Percentiles rank a stretch among this genome's conserved stretches.
Conservation (phyloP, 2,113 vertebrate species). For the Camelus dromedarius region DNA sequence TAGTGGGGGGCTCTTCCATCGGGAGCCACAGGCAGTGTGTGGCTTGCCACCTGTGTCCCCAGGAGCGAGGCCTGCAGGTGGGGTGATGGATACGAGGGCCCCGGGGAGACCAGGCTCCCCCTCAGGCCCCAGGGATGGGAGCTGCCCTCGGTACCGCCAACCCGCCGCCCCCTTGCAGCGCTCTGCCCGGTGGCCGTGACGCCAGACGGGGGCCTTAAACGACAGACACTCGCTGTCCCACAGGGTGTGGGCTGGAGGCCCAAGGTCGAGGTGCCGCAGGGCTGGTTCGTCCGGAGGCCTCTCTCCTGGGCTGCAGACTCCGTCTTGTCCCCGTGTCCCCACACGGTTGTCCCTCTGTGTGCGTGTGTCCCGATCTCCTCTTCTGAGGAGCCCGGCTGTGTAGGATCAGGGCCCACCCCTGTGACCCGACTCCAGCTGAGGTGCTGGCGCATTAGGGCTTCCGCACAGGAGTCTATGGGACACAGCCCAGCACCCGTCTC, state of each 20-base stretch:
- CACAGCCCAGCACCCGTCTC: rapidly evolving
- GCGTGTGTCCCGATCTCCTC: background rate
- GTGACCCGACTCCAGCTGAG: too few relatives aligned
- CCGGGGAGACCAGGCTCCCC: rapidly evolving
- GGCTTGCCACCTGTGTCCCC: background rate
- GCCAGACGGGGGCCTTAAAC: background rate
- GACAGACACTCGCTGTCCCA: rapidly evolving
- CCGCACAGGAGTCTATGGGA: rapidly evolving
- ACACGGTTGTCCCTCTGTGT: rapidly evolving
- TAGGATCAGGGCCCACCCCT: rapidly evolving
- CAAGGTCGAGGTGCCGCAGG: rapidly evolving
- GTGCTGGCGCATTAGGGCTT: too few relatives aligned
- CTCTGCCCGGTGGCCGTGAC: too few relatives aligned
- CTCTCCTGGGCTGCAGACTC: rapidly evolving
- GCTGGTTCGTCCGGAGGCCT: background rate
- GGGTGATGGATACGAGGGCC: rapidly evolving
- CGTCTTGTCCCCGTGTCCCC: rapidly evolving
- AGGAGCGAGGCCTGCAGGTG: background rate
- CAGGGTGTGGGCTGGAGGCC: background rate
- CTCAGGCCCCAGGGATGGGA: rapidly evolving
- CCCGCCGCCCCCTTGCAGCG: rapidly evolving
- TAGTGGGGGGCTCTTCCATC: rapidly evolving
- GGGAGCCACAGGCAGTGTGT: rapidly evolving
- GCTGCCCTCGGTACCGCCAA: rapidly evolving
- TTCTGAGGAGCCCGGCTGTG: background rate